Evolutionary conservation across 2,888 invertebrate genomes (phyloP), one percentile per base, ranked within the genome.

Genomic region (Tetranychus piercei): DNA sequence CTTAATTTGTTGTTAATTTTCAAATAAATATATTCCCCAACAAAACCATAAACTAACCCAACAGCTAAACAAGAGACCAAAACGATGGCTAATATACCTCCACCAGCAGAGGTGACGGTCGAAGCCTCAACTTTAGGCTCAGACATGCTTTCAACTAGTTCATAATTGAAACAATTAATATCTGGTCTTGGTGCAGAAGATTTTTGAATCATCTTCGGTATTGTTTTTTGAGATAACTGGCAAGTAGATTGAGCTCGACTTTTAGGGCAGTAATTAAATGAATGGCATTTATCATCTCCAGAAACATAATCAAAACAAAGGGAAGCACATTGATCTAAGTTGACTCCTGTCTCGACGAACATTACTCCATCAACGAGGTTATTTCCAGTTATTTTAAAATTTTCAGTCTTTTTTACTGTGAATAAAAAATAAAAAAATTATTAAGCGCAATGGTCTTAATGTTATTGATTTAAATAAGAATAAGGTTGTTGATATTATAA

Each of bases 211-310:
- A 55, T 15, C 15, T 55, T 55, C 6, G 55, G 7, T 55, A 15
- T 9, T 55, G 55, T 55, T 15, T 15, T 55, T 15, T 55, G 55
- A 5, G 55, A 55, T 15, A 55, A 55, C 15, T 55, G 55, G 55
- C 55, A 55, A 55, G 55, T 55, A 6, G 55, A 55, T 6, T 55
- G 55, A 15, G 55, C 55, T 55, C 55, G 9, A 5, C 6, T 15
- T 55, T 55, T 55, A 55, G 55, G 55, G 55, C 55, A 55, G 55
- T 55, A 55, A 55, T 55, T 55, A 55, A 55, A 55, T 55, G 55
- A 55, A 15, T 15, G 15, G 15, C 55, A 55, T 55, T 55, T 55
- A 55, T 55, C 55, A 55, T 55, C 15, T 15, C 55, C 55, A 55
- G 55, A 55, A 55, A 15, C 55, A 55, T 55, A 55, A 55, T 55